Conservation (phyloP, 2,888 invertebrate genomes). For the Xestia ashworthii region DNA sequence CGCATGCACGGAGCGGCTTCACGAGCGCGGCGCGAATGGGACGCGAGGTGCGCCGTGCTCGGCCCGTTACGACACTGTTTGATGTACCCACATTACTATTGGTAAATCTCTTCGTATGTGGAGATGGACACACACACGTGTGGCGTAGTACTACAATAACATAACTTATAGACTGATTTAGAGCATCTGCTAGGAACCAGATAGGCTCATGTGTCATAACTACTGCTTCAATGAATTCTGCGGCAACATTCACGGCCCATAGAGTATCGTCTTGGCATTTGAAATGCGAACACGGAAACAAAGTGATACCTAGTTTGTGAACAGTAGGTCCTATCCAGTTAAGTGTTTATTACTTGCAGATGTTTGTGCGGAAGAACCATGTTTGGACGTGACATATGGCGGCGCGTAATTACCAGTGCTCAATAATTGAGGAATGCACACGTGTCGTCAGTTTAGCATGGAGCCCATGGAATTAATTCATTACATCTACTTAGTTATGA, state of each 20-base stretch:
- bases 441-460: background rate
- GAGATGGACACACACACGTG: no score
- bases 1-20: slow-evolving; percentile 36
- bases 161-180: background rate
- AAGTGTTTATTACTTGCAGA: slow-evolving; percentile 7
- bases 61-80: background rate
- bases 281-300: slow-evolving; percentile 35
- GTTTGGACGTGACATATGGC: slow-evolving; percentile 21
- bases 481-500: background rate
- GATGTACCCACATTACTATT: background rate
- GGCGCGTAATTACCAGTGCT: background rate
- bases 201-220: background rate
- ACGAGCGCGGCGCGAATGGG: slow-evolving; percentile 70
- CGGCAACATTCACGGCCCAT: background rate
- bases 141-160: background rate
- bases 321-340: background rate
- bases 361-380: slow-evolving; percentile 25
- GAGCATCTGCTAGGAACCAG: background rate
- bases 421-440: slow-evolving; percentile 9
- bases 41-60: background rate
- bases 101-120: background rate
- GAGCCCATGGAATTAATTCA: background rate
- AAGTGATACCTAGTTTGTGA: background rate
- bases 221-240: background rate
- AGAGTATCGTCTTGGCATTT: background rate